Conservation (phyloP, 2,113 vertebrate genomes). For the Origma solitaria region DNA sequence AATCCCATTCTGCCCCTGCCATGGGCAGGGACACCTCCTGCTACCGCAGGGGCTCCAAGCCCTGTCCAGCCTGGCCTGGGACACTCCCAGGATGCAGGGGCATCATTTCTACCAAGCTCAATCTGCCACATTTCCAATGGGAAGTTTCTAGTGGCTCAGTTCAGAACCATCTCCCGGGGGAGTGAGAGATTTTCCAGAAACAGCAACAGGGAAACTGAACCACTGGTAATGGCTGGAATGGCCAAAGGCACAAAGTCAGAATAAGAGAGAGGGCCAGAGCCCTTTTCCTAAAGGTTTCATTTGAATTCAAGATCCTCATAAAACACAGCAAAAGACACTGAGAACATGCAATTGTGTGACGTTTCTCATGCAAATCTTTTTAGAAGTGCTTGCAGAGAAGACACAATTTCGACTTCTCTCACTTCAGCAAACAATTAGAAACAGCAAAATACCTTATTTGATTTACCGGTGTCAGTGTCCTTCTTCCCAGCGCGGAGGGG, state of each 20-base stretch:
- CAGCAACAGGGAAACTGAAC: background rate
- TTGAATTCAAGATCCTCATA: background rate
- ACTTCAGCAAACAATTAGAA: background rate
- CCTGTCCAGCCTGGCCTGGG: background rate
- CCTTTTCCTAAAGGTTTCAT: background rate
- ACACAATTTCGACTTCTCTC: background rate
- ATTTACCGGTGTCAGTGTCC: background rate
- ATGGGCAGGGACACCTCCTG: background rate
- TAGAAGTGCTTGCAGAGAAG: background rate
- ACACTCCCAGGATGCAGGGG: background rate
- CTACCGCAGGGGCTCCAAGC: background rate
- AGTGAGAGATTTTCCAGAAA: background rate
- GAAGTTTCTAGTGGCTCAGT: background rate
- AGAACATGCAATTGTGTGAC: background rate
- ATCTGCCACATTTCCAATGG: accelerated
- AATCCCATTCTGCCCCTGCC: too few relatives aligned
- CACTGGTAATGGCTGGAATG: accelerated
- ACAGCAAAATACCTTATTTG: background rate
- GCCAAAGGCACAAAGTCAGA: background rate
- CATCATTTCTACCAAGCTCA: background rate
- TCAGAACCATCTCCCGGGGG: background rate
- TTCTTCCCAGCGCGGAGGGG: background rate
- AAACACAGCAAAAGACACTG: background rate
- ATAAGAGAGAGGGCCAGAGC: background rate
- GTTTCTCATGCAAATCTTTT: background rate